Evolutionary conservation across 2,888 invertebrate species (phyloP).

Genomic region (Ichneumoninae sp.): DNA sequence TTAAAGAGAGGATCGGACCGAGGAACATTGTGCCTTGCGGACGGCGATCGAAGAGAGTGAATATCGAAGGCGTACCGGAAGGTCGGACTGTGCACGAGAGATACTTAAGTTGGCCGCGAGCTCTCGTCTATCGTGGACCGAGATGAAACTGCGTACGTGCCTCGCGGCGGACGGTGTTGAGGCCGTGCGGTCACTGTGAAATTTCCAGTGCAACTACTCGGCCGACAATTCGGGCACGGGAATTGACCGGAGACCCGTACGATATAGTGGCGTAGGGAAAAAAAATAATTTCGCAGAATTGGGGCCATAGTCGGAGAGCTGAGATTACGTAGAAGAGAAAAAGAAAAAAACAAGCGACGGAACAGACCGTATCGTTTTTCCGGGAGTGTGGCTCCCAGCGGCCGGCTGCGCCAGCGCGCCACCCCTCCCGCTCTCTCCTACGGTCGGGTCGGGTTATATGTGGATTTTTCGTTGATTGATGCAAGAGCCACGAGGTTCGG

Average conservation of each 20-base stretch:
- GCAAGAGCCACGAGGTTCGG: constrained; percentile 62
- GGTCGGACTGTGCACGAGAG: neutral
- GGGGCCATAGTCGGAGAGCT: neutral
- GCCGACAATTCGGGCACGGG: neutral
- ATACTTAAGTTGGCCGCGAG: neutral
- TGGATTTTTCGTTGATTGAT: constrained; percentile 60
- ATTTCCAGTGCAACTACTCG: neutral
- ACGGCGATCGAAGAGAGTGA: neutral
- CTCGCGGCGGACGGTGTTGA: neutral
- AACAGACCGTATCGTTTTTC: constrained; percentile 14
- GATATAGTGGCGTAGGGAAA: neutral
- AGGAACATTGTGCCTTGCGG: neutral
- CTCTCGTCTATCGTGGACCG: neutral
- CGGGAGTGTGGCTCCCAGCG: neutral
- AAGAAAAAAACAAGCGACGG: neutral
- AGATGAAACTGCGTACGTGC: constrained; percentile 14
- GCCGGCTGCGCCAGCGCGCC: constrained; percentile 14
- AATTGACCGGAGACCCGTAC: neutral
- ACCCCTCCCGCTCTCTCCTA: neutral
- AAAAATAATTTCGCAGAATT: neutral
- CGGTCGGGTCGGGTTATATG: constrained; percentile 36
- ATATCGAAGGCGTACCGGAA: neutral
- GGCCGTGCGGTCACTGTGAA: neutral
- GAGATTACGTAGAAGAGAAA: neutral
- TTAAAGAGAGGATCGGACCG: neutral